Conservation (phyloP, 1,140 invertebrate species). For the Lysiphlebus fabarum region DNA sequence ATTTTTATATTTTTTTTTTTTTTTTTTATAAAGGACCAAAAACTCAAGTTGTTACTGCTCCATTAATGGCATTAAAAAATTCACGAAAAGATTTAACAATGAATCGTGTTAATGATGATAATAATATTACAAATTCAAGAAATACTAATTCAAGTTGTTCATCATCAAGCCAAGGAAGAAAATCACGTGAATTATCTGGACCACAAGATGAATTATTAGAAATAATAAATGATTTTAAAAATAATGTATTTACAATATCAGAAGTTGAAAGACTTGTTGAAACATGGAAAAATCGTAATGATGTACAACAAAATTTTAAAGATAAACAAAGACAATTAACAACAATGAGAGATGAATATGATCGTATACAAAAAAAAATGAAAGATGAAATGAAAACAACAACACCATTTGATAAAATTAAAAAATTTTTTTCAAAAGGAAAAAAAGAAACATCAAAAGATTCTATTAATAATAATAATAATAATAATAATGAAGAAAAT, state of each 20-base stretch:
- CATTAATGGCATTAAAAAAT: conserved; percentile 22
- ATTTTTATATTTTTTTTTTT: conserved; percentile 8
- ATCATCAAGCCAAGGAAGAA: conserved; percentile 30
- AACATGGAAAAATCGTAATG: conserved; percentile 79
- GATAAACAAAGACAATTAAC: conserved; percentile 80
- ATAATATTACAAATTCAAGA: conserved; percentile 23
- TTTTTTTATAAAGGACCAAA: conserved; percentile 18
- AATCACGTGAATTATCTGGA: conserved; percentile 39
- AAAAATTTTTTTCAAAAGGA: conserved; percentile 70
- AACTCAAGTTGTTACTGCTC: conserved; percentile 14
- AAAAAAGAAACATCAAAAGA: conserved; percentile 50
- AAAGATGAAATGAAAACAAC: conserved; percentile 69
- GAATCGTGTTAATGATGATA: conserved; percentile 38
- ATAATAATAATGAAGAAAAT: conserved; percentile 27
- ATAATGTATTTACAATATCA: conserved; percentile 79
- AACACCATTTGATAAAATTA: conserved; percentile 74
- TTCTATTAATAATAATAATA: no score
- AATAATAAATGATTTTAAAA: conserved; percentile 86
- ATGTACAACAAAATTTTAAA: conserved; percentile 79
- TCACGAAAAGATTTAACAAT: conserved; percentile 17
- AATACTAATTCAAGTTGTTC: conserved; percentile 28
- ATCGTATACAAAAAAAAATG: conserved; percentile 73
- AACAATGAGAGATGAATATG: conserved; percentile 75
- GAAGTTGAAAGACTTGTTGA: conserved; percentile 82
- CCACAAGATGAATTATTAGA: conserved; percentile 76